Evolutionary conservation across 2,888 invertebrate species (phyloP).

Genomic region (Magallana nippona): DNA sequence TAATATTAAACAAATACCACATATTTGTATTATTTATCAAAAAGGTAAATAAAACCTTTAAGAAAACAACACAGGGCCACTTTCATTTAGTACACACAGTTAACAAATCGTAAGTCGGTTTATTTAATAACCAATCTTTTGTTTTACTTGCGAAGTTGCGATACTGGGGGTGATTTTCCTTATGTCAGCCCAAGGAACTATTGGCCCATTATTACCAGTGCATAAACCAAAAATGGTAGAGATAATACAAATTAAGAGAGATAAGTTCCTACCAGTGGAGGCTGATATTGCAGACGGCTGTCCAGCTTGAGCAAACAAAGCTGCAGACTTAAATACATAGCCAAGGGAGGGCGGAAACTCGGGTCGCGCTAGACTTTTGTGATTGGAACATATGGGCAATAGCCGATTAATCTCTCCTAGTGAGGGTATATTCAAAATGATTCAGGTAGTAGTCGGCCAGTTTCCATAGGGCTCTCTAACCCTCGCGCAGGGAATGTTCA

Average conservation of each 20-base stretch:
- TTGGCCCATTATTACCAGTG: neutral
- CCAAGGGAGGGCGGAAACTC: neutral
- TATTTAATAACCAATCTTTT: neutral
- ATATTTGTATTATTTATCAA: too few relatives aligned
- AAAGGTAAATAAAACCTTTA: too few relatives aligned
- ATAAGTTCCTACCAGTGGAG: neutral
- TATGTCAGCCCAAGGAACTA: neutral
- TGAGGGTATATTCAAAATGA: neutral
- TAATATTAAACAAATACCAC: too few relatives aligned
- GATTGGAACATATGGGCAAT: slow-evolving; percentile 21
- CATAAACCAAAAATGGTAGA: neutral
- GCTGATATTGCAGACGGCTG: neutral
- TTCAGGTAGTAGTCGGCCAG: neutral
- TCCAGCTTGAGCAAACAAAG: neutral
- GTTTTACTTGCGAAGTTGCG: neutral
- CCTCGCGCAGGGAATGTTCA: slow-evolving; percentile 13
- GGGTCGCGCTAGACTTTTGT: neutral
- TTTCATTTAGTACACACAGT: too few relatives aligned
- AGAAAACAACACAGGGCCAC: too few relatives aligned
- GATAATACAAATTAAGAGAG: neutral
- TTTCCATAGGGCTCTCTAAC: slow-evolving; percentile 23
- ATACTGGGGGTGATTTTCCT: neutral
- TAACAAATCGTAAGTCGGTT: too few relatives aligned
- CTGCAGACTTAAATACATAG: slow-evolving; percentile 7
- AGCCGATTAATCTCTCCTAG: neutral